Evolutionary conservation across 1,140 invertebrate genomes (phyloP).

Genomic region (Bombyx mori): ASM3026992v2 NC_085108.1:3463501-3464000

Average conservation of each 20-base stretch:
- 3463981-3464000: no score
- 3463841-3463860: conserved; percentile 41
- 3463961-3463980: no score
- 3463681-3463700: conserved; percentile 61
- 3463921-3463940: no score
- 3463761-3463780: conserved; percentile 26
- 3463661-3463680: conserved; percentile 82
- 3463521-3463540: not conserved
- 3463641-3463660: conserved; percentile 80
- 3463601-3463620: conserved; percentile 77
- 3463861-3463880: not conserved
- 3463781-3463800: conserved; percentile 30
- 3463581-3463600: conserved; percentile 81
- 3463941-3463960: no score
- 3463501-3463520: no score
- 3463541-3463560: conserved; percentile 52
- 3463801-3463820: conserved; percentile 36
- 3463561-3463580: conserved; percentile 74
- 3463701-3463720: conserved; percentile 43
- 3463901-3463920: no score
- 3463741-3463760: conserved; percentile 31
- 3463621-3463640: conserved; percentile 75
- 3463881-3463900: no score
- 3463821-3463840: conserved; percentile 57
- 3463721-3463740: conserved; percentile 55